Percentiles rank a stretch among this genome's conserved stretches.
Evolutionary conservation across 2,797 vertebrate genomes (phyloP).

Genomic region (Apogon talboti): DNA sequence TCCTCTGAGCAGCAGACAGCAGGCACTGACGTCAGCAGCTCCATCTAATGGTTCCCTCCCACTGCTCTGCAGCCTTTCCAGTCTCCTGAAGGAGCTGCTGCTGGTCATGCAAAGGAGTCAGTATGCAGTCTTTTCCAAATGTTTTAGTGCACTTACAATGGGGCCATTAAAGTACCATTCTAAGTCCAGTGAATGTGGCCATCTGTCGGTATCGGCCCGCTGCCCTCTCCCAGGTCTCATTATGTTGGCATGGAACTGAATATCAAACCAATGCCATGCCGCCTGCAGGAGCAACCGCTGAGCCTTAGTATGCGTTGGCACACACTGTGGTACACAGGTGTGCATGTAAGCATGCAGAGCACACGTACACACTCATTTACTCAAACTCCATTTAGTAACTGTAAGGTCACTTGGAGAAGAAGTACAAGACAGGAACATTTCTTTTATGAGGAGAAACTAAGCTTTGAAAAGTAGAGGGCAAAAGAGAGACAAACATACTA

Average conservation of each 20-base stretch:
- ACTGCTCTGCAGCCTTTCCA: slow-evolving; percentile 34
- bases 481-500: too few species aligned
- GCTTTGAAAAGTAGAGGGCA: too few species aligned
- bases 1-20: slow-evolving; percentile 15
- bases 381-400: not conserved
- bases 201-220: slow-evolving; percentile 58
- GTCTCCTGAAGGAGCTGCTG: slow-evolving; percentile 37
- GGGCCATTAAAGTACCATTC: slow-evolving; percentile 42
- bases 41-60: slow-evolving; percentile 37
- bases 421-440: not conserved
- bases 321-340: slow-evolving; percentile 35
- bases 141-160: slow-evolving; percentile 37
- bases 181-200: slow-evolving; percentile 52
- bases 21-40: slow-evolving; percentile 27
- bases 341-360: slow-evolving; percentile 16
- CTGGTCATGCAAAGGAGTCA: slow-evolving; percentile 33
- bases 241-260: slow-evolving; percentile 54
- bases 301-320: slow-evolving; percentile 13
- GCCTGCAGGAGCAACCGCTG: slow-evolving; percentile 40
- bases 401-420: slow-evolving; percentile 1
- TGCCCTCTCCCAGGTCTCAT: slow-evolving; percentile 58
- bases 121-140: slow-evolving; percentile 47
- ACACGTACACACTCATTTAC: not conserved
- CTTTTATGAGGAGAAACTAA: not conserved
- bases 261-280: slow-evolving; percentile 55